Conservation (phyloP, 2,797 vertebrate species). For the Hemitrygon akajei region DNA sequence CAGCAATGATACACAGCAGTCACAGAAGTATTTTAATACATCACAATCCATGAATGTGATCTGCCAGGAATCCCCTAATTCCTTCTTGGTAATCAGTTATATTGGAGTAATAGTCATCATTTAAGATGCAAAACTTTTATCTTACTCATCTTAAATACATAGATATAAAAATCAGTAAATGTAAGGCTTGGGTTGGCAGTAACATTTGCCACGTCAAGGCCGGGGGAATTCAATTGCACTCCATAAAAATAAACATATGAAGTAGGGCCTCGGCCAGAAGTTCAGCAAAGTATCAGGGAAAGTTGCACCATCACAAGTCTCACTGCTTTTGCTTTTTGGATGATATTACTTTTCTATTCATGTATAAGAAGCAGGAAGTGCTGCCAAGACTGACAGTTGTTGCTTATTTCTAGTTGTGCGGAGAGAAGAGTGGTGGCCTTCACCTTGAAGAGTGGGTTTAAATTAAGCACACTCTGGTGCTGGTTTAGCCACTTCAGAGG, state of each 20-base stretch:
- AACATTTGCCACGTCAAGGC: no score
- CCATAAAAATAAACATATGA: background rate
- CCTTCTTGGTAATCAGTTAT: background rate
- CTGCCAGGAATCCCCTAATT: background rate
- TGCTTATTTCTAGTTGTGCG: background rate
- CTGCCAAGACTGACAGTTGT: background rate
- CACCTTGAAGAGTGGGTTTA: background rate
- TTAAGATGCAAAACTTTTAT: background rate
- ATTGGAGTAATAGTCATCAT: background rate
- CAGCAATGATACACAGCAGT: background rate
- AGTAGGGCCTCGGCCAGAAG: no score
- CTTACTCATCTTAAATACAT: background rate
- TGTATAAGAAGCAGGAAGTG: background rate
- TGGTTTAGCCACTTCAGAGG: no score
- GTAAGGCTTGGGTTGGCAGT: background rate
- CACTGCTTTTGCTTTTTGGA: background rate
- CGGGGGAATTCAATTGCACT: background rate
- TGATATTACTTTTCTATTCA: background rate
- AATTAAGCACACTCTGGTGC: background rate
- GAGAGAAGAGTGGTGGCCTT: background rate
- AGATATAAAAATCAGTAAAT: background rate
- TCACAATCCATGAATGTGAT: background rate
- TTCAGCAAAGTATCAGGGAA: background rate
- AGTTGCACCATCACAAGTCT: background rate
- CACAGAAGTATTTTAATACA: background rate